phyloP scores from a whole-genome alignment of 2,888 invertebrate species.

The Acleris emargana region DNA sequence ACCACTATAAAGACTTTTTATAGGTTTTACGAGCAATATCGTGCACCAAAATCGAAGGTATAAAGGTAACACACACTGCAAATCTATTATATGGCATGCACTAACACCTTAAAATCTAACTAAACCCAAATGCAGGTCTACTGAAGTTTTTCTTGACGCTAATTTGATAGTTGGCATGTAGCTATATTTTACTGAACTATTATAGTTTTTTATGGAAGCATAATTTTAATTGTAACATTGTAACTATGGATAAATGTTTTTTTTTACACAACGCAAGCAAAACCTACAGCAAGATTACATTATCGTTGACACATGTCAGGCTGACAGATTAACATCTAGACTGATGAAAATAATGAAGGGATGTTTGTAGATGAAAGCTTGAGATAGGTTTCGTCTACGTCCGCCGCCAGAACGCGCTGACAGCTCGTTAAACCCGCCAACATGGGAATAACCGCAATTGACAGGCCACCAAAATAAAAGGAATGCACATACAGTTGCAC shows the following conservation, averaged over 20 bases:
- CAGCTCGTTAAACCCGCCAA: conserved; percentile 57
- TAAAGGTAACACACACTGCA: too few species aligned
- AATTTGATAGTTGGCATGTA: too few species aligned
- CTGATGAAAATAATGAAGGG: conserved; percentile 51
- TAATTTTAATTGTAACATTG: neutral
- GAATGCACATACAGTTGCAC: too few species aligned
- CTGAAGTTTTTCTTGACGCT: too few species aligned
- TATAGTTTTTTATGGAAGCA: too few species aligned
- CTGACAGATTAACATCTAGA: conserved; percentile 54
- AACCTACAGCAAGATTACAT: conserved; percentile 16
- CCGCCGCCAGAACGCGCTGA: conserved; percentile 49
- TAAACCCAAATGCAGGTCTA: too few species aligned
- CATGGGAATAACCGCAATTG: conserved; percentile 42
- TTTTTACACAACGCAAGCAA: neutral
- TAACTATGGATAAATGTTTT: neutral
- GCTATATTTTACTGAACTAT: too few species aligned
- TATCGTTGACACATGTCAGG: conserved; percentile 36
- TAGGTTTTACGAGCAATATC: too few species aligned
- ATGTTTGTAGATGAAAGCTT: conserved; percentile 42
- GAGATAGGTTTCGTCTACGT: conserved; percentile 47
- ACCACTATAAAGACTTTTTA: too few species aligned
- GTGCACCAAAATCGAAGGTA: too few species aligned
- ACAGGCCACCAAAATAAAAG: conserved; percentile 7
- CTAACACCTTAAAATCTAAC: too few species aligned
- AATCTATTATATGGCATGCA: too few species aligned